Evolutionary conservation across 2,888 invertebrate genomes (phyloP), one percentile per base, ranked within the genome.

Genomic region (Torymus auratus): DNA sequence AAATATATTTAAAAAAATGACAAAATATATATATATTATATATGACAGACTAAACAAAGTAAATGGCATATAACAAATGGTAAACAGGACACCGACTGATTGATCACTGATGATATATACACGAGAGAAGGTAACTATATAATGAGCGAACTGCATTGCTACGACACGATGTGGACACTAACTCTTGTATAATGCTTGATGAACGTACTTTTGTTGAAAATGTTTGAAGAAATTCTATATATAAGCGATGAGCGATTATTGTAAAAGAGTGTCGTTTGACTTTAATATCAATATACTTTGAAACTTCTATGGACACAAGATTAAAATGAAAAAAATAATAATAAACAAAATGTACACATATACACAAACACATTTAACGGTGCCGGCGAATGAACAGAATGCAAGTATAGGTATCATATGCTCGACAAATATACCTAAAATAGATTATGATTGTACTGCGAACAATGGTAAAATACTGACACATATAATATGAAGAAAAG

Each of bases 171-270:
- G 87, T 88, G 89, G 87, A 88, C 80, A 75, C 87, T 86, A 87
- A 88, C 85, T 85, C 86, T 87, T 87, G 86, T 88, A 88, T 88
- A 89, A 89, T 87, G 89, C 89, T 89, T 88, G 84, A 85, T 79
- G 73, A 84, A 85, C 80, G 84, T 85, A 90, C 88, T 89, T 90
- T 90, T 88, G 89, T 90, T 90, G 86, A 88, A 85, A 88, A 80
- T 80, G 77, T 82, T 87, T 88, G 86, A 86, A 86, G 81, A 88
- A 89, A 89, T 88, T 90, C 87, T 89, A 89, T 88, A 86, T 87
- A 86, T 88, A 86, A 88, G 86, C 88, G 86, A 52, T 20, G 70
- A 71, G 76, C 76, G 79, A 86, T 58, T 87, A 86, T 87, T 86
- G 81, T 87, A 86, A 86, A 86, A 88, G 86, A 88, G 88, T 88